Conservation (phyloP, 2,113 vertebrate genomes). For the Pyxicephalus adspersus region DNA sequence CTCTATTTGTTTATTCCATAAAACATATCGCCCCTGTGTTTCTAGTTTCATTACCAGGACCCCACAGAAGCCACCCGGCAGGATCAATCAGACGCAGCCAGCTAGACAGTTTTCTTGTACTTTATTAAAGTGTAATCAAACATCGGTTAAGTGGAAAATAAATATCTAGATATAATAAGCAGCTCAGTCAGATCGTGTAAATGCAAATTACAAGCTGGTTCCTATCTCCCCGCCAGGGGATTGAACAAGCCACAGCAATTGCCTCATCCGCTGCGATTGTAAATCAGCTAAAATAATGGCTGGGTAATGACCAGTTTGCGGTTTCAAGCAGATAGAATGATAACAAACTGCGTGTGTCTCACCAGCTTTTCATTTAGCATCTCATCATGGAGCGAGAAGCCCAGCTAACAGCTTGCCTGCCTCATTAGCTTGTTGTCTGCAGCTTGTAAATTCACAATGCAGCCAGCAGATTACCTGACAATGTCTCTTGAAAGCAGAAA, state of each 20-base stretch:
- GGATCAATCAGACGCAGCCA: conserved; percentile 86
- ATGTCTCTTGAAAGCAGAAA: conserved; percentile 84
- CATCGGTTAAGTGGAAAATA: conserved; percentile 98
- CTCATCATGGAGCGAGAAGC: conserved; percentile 87
- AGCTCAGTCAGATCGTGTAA: conserved; percentile 97
- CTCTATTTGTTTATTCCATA: conserved; percentile 73
- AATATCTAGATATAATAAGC: conserved; percentile 98
- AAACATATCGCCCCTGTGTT: conserved; percentile 75
- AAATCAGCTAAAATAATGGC: conserved; percentile 98
- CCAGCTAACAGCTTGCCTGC: conserved; percentile 87
- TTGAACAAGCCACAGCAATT: conserved; percentile 86
- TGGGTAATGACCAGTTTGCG: conserved; percentile 98
- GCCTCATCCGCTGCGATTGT: conserved; percentile 86
- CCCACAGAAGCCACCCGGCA: conserved; percentile 84
- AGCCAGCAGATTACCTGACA: conserved; percentile 90
- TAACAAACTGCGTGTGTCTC: conserved; percentile 90
- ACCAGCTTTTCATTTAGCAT: conserved; percentile 95
- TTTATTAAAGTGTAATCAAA: conserved; percentile 98
- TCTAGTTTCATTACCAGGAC: conserved; percentile 87
- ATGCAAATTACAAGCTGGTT: conserved; percentile 98
- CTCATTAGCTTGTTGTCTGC: conserved; percentile 88
- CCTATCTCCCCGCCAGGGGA: conserved; percentile 89
- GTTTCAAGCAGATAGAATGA: conserved; percentile 97
- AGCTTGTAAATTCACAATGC: conserved; percentile 84
- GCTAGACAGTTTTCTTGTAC: conserved; percentile 86